A percentile compares a stretch with the other conserved stretches of the same genome.
Conservation (phyloP, 2,888 invertebrate genomes). For the Nudaria mundana region DNA sequence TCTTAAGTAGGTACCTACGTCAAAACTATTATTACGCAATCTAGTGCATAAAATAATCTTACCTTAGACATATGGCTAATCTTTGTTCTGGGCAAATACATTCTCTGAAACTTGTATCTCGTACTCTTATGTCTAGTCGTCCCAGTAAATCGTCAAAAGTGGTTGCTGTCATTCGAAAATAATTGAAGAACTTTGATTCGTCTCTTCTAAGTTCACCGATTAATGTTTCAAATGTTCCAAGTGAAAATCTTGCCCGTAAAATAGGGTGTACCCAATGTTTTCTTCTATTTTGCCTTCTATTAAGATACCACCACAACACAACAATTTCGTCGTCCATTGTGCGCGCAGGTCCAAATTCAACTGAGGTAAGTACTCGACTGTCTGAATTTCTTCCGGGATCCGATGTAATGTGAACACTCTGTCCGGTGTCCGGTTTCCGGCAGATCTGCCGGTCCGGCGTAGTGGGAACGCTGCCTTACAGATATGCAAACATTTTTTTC, state of each 20-base stretch:
- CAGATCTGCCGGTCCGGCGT: slow-evolving; percentile 27
- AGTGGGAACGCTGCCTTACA: slow-evolving; percentile 10
- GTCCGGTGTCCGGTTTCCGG: slow-evolving; percentile 31
- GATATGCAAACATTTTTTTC: no score
- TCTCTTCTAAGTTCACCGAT: slow-evolving; percentile 5
- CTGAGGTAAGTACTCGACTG: no score
- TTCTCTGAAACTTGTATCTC: slow-evolving; percentile 32
- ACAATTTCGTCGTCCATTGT: neutral
- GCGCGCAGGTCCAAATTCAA: neutral
- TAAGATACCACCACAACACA: neutral
- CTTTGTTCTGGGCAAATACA: slow-evolving; percentile 30
- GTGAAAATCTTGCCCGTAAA: slow-evolving; percentile 2
- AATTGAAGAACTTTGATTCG: slow-evolving; percentile 7
- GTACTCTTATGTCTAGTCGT: slow-evolving; percentile 20
- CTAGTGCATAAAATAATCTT: no score
- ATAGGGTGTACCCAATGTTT: slow-evolving; percentile 1
- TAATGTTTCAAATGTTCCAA: slow-evolving; percentile 5
- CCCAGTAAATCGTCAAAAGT: slow-evolving; percentile 17
- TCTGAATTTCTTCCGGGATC: slow-evolving; percentile 8
- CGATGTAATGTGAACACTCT: slow-evolving; percentile 25
- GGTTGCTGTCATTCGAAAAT: slow-evolving; percentile 4
- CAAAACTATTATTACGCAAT: no score
- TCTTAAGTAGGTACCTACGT: no score
- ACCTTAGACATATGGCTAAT: slow-evolving; percentile 29
- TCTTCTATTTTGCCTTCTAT: neutral